Base-by-base conservation (phyloP, 2,113 vertebrate species). In the Gallinago paraguaiae region DNA sequence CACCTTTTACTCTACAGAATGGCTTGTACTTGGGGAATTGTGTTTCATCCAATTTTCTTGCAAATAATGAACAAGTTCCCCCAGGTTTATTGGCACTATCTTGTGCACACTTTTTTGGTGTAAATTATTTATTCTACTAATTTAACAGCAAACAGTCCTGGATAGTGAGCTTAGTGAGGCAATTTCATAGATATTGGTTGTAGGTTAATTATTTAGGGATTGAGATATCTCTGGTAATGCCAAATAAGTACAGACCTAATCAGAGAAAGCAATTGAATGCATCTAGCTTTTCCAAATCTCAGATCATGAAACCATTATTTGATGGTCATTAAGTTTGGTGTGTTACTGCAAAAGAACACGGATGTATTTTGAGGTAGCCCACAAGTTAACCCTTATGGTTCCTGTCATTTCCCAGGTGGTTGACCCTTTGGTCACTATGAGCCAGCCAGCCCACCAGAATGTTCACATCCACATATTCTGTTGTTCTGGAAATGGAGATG, bases 101-200 rank as follows among this genome's bases (percentile, higher is more conserved):
- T 95, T 86, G 79, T 93, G 96, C 90, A 81, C 92, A 86, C 92
- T 97, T 98, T 97, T 97, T 97, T 94, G 91, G 95, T 87, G 82
- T 98, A 97, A 98, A 98, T 98, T 98, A 98, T 98, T 98, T 98
- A 97, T 97, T 94, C 94, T 94, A 86, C 93, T 98, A 98, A 98
- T 98, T 98, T 97, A 97, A 97, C 95, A 94, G 96, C 95, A 97
- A 97, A 98, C 96, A 97, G 95, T 96, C 94, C 87, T 90, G 87
- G 92, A 94, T 93, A 81, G 94, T 48, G 43, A 97, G 97, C 92
- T 97, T 97, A 97, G 94, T 79, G 92, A 97, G 92, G 94, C 97
- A 97, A 97, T 97, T 98, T 97, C 97, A 86, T 84, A 75, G 16
- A 13, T 96, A 93, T 97, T 97, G 97, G 97, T 88, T 97, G 96